Evolutionary conservation across 1,140 invertebrate species (phyloP).

Genomic region (Ips nitidus): DNA sequence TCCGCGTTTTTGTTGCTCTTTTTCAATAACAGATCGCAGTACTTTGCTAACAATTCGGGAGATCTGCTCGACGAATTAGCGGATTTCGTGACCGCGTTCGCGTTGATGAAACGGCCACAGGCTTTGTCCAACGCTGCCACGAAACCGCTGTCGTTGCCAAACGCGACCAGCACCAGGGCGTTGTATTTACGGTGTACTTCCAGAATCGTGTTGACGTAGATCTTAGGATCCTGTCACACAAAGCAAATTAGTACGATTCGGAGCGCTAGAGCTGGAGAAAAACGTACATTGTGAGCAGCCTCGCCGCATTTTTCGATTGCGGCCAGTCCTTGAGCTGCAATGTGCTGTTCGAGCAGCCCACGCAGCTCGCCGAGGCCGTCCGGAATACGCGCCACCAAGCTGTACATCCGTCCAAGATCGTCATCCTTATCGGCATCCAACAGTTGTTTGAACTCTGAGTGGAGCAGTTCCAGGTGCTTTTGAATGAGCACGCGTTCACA

Average conservation of each 20-base stretch:
- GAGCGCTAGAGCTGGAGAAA: background rate
- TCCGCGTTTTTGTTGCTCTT: constrained; percentile 99
- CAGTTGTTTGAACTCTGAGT: constrained; percentile 95
- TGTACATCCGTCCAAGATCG: constrained; percentile 95
- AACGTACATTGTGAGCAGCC: constrained; percentile 67
- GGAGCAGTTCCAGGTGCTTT: constrained; percentile 95
- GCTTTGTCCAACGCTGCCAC: constrained; percentile 96
- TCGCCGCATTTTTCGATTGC: constrained; percentile 93
- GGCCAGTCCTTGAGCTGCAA: constrained; percentile 86
- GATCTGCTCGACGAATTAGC: constrained; percentile 92
- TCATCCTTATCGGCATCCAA: constrained; percentile 93
- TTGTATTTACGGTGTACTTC: constrained; percentile 98
- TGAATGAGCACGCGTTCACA: constrained; percentile 97
- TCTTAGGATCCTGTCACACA: constrained; percentile 84
- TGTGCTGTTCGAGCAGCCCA: constrained; percentile 88
- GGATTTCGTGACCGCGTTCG: constrained; percentile 89
- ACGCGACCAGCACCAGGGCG: constrained; percentile 88
- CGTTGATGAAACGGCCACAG: constrained; percentile 91
- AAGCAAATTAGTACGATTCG: background rate
- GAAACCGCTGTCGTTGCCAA: constrained; percentile 96
- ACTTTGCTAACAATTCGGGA: constrained; percentile 95
- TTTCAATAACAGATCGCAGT: constrained; percentile 95
- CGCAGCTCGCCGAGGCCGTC: constrained; percentile 89
- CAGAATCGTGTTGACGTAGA: constrained; percentile 96
- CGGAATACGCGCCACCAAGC: constrained; percentile 88